phyloP scores from a whole-genome alignment of 2,888 invertebrate genomes.

The Ophonus ardosiacus region DNA sequence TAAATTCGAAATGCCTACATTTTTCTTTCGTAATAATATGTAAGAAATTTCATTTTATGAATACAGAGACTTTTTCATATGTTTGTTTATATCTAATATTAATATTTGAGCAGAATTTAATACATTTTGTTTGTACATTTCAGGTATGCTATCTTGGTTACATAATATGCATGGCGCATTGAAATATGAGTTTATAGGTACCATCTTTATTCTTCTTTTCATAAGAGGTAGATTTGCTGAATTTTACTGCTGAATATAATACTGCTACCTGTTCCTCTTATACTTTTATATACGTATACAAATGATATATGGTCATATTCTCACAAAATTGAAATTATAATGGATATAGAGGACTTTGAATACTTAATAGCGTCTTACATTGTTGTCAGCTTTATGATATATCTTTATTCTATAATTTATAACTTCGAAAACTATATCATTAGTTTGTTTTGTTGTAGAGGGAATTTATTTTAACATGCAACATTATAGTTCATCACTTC shows the following conservation, averaged over 20 bases:
- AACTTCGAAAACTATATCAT: no score
- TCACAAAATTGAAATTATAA: not conserved
- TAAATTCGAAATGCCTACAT: no score
- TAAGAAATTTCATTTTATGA: not conserved
- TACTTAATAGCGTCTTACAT: no score
- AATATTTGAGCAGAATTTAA: not conserved
- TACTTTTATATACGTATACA: not conserved
- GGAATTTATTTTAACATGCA: no score
- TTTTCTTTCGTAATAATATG: not conserved
- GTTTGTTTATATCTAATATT: not conserved
- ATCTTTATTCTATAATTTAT: no score
- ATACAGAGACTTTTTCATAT: not conserved
- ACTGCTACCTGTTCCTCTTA: not conserved
- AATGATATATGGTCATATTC: constrained; percentile 16
- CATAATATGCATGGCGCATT: not conserved
- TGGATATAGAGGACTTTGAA: no score
- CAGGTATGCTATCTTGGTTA: not conserved
- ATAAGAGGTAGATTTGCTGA: not conserved
- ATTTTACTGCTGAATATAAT: constrained; percentile 15
- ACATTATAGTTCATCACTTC: no score
- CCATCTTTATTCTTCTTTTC: constrained; percentile 11
- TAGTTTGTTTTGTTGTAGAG: no score
- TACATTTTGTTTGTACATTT: not conserved
- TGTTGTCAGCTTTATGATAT: no score
- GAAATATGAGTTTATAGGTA: constrained; percentile 8